A percentile compares a stretch with the other conserved stretches of the same genome.
Conservation (phyloP, 2,888 invertebrate genomes). For the Zygogramma bicolorata region DNA sequence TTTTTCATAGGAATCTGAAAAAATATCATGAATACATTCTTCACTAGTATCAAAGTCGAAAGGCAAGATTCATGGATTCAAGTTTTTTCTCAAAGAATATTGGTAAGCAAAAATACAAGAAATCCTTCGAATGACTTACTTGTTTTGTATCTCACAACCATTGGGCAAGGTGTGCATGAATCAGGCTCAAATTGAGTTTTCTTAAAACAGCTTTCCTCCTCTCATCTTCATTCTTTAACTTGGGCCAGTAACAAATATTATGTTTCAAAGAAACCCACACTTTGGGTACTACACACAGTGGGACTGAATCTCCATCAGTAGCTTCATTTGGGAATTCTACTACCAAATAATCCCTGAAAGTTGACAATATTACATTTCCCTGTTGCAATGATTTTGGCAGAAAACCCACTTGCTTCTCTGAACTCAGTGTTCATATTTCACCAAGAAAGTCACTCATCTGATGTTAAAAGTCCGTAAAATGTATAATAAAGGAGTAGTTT, state of each 20-base stretch:
- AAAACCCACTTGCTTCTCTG: neutral
- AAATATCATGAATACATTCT: too few relatives aligned
- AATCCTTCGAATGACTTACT: too few relatives aligned
- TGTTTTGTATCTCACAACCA: neutral
- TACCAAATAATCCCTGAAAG: neutral
- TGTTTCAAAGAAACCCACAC: neutral
- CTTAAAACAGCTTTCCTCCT: neutral
- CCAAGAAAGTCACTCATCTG: too few relatives aligned
- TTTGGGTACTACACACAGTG: neutral
- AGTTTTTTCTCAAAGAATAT: too few relatives aligned
- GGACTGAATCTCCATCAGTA: slow-evolving; percentile 6
- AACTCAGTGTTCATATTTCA: too few relatives aligned
- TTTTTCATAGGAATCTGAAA: too few relatives aligned
- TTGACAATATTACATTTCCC: neutral
- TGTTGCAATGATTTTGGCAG: neutral
- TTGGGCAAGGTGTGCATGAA: neutral
- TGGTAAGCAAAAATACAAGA: too few relatives aligned
- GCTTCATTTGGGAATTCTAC: slow-evolving; percentile 14
- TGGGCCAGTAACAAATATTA: neutral
- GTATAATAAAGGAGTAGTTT: too few relatives aligned
- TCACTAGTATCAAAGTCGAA: too few relatives aligned
- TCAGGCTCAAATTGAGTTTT: neutral
- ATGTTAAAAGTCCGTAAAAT: too few relatives aligned
- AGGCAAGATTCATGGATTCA: too few relatives aligned
- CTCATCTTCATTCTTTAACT: neutral